These are phyloP conservation scores for Nycticebus coucang DNA, from an alignment of 2,113 vertebrate genomes.

Conservation along the genomic window DNA sequence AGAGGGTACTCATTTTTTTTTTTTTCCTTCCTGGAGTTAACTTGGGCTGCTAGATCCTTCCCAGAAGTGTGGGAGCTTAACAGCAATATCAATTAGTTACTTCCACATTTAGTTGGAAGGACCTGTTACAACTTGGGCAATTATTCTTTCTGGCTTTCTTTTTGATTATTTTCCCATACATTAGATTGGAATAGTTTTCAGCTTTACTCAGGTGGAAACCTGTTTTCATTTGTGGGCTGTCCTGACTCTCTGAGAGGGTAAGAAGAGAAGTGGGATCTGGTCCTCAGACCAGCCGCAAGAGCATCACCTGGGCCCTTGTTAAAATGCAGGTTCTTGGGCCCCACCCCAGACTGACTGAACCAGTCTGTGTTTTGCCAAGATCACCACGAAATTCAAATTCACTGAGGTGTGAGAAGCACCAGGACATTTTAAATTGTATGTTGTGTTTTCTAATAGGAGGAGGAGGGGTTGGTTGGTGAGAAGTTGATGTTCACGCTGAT, in stretches of 20 bases:
- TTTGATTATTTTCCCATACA: conserved; percentile 21
- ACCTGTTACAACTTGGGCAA: neutral
- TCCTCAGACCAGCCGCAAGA: neutral
- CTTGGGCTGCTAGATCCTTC: neutral
- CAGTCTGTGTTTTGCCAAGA: neutral
- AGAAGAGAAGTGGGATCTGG: neutral
- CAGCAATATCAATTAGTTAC: neutral
- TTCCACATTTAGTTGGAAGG: neutral
- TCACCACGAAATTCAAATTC: neutral
- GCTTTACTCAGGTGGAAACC: neutral
- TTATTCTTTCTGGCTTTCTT: conserved; percentile 8
- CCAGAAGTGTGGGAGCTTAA: neutral
- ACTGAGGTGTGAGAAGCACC: neutral
- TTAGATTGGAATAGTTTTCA: neutral
- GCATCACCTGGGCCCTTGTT: neutral
- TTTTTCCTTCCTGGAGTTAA: neutral
- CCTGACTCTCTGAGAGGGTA: neutral
- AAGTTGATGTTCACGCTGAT: neutral
- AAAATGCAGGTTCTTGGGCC: neutral
- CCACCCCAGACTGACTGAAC: too few species aligned
- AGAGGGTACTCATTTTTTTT: neutral
- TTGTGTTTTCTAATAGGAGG: neutral
- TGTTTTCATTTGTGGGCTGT: neutral
- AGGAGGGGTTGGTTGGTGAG: neutral
- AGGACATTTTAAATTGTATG: neutral